Evolutionary conservation across 2,113 vertebrate species (phyloP).

Genomic region (Malaclemys terrapin): DNA sequence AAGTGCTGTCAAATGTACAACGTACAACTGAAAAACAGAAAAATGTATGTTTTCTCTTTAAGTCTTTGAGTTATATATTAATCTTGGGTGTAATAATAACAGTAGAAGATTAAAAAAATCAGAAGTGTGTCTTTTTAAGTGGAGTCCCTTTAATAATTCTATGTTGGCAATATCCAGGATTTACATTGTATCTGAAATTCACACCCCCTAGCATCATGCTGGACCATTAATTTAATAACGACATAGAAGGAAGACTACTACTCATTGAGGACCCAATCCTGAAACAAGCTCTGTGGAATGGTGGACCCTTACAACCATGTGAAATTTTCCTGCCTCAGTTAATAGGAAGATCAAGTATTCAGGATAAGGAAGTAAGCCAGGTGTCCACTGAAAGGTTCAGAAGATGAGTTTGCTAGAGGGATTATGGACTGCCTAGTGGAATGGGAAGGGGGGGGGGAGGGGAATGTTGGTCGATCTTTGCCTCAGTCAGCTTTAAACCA

Average conservation of each 20-base stretch:
- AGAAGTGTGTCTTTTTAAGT: background rate
- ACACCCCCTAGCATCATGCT: background rate
- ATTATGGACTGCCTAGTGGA: background rate
- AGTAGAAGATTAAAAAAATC: background rate
- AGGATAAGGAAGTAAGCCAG: background rate
- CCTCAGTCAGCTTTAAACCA: background rate
- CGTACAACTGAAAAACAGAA: background rate
- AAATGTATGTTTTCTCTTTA: background rate
- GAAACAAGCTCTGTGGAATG: background rate
- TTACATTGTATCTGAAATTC: background rate
- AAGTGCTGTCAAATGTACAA: slow-evolving; percentile 2
- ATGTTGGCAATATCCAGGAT: background rate
- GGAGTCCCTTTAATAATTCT: background rate
- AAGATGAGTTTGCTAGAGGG: background rate
- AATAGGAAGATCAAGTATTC: background rate
- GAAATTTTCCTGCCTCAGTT: background rate
- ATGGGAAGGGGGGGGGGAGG: background rate
- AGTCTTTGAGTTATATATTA: background rate
- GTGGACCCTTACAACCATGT: background rate
- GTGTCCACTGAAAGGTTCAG: background rate
- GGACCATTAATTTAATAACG: background rate
- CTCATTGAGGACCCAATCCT: background rate
- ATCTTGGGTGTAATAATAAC: background rate
- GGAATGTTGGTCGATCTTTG: background rate
- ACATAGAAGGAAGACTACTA: background rate